Evolutionary conservation across 2,888 invertebrate species (phyloP).

Genomic region (Stenotaenia linearis): DNA sequence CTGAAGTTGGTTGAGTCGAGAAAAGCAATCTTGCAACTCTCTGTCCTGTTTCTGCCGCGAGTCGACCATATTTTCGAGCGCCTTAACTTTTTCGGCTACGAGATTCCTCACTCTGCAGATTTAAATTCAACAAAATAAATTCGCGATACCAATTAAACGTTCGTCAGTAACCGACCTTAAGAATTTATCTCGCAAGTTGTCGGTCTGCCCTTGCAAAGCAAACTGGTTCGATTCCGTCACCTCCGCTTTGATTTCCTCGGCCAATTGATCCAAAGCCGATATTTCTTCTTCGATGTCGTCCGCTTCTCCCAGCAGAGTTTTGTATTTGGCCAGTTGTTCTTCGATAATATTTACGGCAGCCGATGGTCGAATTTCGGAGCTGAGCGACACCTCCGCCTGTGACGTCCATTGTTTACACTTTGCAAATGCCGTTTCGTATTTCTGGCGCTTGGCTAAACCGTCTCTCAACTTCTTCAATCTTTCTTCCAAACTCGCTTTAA

Average conservation of each 20-base stretch:
- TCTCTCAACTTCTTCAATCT: slow-evolving; percentile 66
- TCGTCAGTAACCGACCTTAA: too few relatives aligned
- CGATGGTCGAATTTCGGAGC: slow-evolving; percentile 66
- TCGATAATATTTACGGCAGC: slow-evolving; percentile 75
- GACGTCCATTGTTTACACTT: slow-evolving; percentile 82
- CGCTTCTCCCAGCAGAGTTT: slow-evolving; percentile 41
- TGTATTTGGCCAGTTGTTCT: slow-evolving; percentile 70
- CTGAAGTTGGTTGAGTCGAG: slow-evolving; percentile 75
- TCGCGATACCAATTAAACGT: too few relatives aligned
- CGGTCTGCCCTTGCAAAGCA: slow-evolving; percentile 72
- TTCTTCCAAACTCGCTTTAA: slow-evolving; percentile 67
- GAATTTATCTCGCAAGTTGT: slow-evolving; percentile 70
- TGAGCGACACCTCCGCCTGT: slow-evolving; percentile 80
- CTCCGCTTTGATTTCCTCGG: slow-evolving; percentile 69
- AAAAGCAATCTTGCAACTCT: slow-evolving; percentile 69
- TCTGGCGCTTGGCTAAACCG: slow-evolving; percentile 67
- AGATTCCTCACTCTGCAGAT: slow-evolving; percentile 65
- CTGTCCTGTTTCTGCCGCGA: slow-evolving; percentile 74
- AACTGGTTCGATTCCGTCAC: slow-evolving; percentile 79
- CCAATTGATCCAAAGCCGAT: slow-evolving; percentile 43
- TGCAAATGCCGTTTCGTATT: slow-evolving; percentile 74
- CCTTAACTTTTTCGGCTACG: slow-evolving; percentile 60
- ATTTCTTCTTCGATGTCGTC: slow-evolving; percentile 40
- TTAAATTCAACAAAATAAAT: too few relatives aligned
- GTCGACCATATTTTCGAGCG: slow-evolving; percentile 62